Percentiles rank a stretch among this genome's conserved stretches.
Evolutionary conservation across 2,113 vertebrate species (phyloP).

Genomic region (Dolichallabes microphthalmus): DNA sequence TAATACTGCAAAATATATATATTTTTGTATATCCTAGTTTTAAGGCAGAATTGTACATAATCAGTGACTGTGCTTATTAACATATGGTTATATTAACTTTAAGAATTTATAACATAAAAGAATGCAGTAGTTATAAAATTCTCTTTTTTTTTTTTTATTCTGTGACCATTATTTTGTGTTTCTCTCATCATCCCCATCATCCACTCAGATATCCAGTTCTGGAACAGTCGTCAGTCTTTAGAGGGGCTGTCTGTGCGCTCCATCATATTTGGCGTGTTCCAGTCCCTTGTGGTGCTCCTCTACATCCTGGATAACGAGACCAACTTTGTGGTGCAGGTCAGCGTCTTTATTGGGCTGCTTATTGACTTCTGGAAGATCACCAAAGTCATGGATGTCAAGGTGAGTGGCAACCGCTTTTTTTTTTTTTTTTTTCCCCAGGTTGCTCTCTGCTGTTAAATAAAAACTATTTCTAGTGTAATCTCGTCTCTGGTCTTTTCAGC

Average conservation of each 20-base stretch:
- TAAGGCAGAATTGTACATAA: too few species aligned
- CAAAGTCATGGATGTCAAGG: conserved; percentile 94
- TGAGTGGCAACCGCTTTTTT: conserved; percentile 61
- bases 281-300: conserved; percentile 90
- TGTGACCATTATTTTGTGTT: background rate
- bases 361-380: conserved; percentile 99
- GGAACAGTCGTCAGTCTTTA: conserved; percentile 95
- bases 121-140: too few species aligned
- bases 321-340: conserved; percentile 96
- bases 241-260: conserved; percentile 94
- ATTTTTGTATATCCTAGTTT: too few species aligned
- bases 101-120: too few species aligned
- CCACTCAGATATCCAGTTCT: conserved; percentile 91
- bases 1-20: too few species aligned
- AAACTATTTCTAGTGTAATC: background rate
- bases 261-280: conserved; percentile 92
- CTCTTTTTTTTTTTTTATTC: background rate
- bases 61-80: too few species aligned
- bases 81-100: too few species aligned
- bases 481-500: conserved; percentile 61
- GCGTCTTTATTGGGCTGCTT: conserved; percentile 94
- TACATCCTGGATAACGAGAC: conserved; percentile 97
- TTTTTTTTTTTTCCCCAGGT: too few species aligned
- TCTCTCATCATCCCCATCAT: background rate
- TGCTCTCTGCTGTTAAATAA: background rate